Evolutionary conservation across 2,797 vertebrate species (phyloP).

Genomic region (Bufotes viridis): DNA sequence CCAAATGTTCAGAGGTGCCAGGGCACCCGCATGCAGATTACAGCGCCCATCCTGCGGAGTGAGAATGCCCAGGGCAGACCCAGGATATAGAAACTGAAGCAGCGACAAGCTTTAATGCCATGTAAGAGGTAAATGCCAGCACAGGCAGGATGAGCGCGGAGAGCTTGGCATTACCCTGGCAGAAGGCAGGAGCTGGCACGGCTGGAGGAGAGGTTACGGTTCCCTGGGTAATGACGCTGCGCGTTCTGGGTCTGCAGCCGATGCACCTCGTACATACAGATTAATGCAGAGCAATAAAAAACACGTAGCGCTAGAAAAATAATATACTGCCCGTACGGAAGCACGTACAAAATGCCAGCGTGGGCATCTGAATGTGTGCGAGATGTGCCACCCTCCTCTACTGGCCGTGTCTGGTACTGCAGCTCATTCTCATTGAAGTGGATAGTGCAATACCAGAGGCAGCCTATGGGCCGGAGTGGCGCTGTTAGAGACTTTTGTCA

Average conservation of each 20-base stretch:
- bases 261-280: constrained; percentile 3
- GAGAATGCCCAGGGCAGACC: not conserved
- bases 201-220: not conserved
- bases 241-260: constrained; percentile 16
- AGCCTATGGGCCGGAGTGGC: no score
- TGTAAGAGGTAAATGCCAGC: not conserved
- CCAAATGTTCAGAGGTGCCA: not conserved
- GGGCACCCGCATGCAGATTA: not conserved
- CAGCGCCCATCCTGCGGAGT: no score
- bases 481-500: no score
- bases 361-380: not conserved
- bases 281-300: not conserved
- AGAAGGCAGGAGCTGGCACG: not conserved
- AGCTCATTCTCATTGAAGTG: no score
- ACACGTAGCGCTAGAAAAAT: not conserved
- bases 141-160: not conserved
- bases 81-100: not conserved
- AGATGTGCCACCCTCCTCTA: no score
- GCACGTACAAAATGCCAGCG: not conserved
- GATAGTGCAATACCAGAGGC: no score
- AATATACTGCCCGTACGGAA: not conserved
- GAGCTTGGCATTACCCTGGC: not conserved
- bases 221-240: constrained; percentile 2
- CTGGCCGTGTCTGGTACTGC: no score
- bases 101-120: not conserved